phyloP scores from a whole-genome alignment of 2,113 vertebrate species.

The Cynopterus brachyotis region DNA sequence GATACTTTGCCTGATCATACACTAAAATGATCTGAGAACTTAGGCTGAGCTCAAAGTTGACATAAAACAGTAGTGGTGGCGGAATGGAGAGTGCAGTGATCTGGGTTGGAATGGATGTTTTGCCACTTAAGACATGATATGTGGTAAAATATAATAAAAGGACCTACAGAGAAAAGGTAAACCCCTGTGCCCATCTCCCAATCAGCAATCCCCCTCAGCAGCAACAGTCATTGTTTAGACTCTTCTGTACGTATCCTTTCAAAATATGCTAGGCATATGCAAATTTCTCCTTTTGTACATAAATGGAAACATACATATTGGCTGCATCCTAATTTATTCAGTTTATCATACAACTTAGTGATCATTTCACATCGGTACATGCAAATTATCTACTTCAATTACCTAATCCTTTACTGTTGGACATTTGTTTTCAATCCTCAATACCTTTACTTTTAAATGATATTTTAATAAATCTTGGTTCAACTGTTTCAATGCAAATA shows the following conservation, averaged over 20 bases:
- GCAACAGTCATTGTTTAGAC: not conserved
- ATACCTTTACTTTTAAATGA: not conserved
- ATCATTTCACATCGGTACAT: not conserved
- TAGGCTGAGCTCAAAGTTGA: not conserved
- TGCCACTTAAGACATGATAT: not conserved
- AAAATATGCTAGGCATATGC: not conserved
- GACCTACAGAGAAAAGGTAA: not conserved
- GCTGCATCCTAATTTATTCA: not conserved
- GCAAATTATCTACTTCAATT: not conserved
- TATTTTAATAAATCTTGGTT: not conserved
- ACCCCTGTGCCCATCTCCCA: not conserved
- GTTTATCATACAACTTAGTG: not conserved
- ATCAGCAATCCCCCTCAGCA: not conserved
- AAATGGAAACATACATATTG: not conserved
- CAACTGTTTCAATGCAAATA: not conserved
- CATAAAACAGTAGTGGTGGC: not conserved
- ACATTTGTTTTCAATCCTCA: conserved; percentile 1
- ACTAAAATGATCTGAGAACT: not conserved
- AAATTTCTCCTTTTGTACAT: not conserved
- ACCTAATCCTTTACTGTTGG: not conserved
- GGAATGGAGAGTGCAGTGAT: not conserved
- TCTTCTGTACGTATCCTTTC: not conserved
- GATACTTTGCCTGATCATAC: not conserved
- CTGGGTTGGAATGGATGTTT: not conserved
- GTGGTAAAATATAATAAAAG: not conserved